Percentiles rank a stretch among this genome's conserved stretches.
Conservation (phyloP, 2,113 vertebrate species). For the Hassar affinis region DNA sequence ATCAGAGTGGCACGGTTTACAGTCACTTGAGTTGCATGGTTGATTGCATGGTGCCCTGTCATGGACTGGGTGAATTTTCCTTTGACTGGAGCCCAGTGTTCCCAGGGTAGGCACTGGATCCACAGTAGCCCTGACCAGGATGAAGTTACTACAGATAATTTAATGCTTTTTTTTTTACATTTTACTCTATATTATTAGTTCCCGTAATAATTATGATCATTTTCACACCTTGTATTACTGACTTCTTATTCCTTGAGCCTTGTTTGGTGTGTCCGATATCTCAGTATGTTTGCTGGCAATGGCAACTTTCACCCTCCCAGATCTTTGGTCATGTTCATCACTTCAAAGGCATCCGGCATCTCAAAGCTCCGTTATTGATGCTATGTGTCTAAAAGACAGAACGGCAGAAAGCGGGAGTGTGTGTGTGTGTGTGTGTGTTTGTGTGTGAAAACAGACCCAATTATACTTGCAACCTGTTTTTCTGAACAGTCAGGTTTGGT, state of each 20-base stretch:
- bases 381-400: background rate
- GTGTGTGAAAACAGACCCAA: slow-evolving; percentile 2
- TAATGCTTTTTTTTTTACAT: too few species aligned
- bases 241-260: background rate
- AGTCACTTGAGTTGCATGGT: too few species aligned
- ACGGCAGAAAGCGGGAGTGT: too few species aligned
- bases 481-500: slow-evolving; percentile 22
- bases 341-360: too few species aligned
- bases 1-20: too few species aligned
- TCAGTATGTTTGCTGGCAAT: background rate
- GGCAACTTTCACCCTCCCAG: background rate
- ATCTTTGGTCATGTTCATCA: too few species aligned
- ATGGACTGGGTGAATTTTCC: too few species aligned
- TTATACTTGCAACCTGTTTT: slow-evolving; percentile 4
- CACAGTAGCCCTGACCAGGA: too few species aligned
- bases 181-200: too few species aligned
- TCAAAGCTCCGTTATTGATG: background rate
- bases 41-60: too few species aligned
- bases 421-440: background rate
- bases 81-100: background rate
- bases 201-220: background rate
- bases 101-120: too few species aligned
- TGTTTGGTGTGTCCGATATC: background rate
- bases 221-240: too few species aligned
- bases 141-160: background rate